phyloP scores from a whole-genome alignment of 2,888 invertebrate genomes.

The Adelphocoris suturalis region DNA sequence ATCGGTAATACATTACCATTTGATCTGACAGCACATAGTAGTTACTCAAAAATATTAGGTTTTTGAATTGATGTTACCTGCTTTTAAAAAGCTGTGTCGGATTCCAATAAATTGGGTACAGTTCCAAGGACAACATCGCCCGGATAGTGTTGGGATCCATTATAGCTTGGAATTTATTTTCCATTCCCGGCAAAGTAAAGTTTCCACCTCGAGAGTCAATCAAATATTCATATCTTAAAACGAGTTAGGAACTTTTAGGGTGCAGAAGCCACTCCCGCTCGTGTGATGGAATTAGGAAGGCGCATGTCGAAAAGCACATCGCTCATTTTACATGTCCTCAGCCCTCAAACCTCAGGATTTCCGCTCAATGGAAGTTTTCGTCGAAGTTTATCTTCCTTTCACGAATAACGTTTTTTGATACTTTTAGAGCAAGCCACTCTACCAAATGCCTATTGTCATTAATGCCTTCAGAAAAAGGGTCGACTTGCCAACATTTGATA shows the following conservation, averaged over 20 bases:
- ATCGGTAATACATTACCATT: too few species aligned
- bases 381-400: not conserved
- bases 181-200: not conserved
- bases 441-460: too few species aligned
- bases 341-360: not conserved
- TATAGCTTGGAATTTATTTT: slow-evolving; percentile 33
- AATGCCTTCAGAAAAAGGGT: too few species aligned
- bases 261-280: slow-evolving; percentile 3
- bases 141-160: not conserved
- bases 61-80: too few species aligned
- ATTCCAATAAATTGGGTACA: too few species aligned
- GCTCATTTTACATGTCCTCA: slow-evolving; percentile 34
- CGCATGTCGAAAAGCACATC: slow-evolving; percentile 39
- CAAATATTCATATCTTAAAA: slow-evolving; percentile 71
- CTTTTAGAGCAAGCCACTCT: not conserved
- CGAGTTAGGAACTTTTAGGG: slow-evolving; percentile 61
- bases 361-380: not conserved
- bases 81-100: too few species aligned
- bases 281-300: slow-evolving; percentile 40
- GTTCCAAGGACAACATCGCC: too few species aligned
- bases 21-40: too few species aligned
- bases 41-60: too few species aligned
- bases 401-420: not conserved
- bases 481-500: too few species aligned
- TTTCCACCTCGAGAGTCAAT: slow-evolving; percentile 51